Percentiles rank a stretch among this genome's conserved stretches.
Conservation (phyloP, 2,888 invertebrate genomes). For the Spodoptera exigua region DNA sequence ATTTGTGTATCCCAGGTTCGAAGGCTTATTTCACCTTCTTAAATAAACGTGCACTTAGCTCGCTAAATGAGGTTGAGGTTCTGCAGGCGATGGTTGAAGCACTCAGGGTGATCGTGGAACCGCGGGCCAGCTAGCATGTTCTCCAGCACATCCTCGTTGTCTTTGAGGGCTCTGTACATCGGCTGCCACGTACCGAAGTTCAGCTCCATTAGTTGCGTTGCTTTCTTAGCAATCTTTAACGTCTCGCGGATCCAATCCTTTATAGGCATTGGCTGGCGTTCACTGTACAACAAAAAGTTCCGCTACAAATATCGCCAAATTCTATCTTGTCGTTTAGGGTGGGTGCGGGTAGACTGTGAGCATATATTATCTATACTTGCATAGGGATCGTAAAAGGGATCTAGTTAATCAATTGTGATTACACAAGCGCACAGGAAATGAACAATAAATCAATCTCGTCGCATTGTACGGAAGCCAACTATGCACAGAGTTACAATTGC, state of each 20-base stretch:
- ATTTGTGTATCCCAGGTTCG: constrained; percentile 12
- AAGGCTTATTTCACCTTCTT: background rate
- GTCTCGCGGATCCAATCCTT: constrained; percentile 86
- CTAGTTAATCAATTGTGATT: constrained; percentile 3
- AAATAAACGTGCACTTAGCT: constrained; percentile 3
- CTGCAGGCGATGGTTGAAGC: constrained; percentile 63
- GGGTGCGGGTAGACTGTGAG: no score
- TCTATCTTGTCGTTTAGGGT: no score
- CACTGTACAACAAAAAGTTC: constrained; percentile 17
- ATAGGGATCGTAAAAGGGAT: background rate
- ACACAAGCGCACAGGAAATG: constrained; percentile 18
- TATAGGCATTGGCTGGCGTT: constrained; percentile 43
- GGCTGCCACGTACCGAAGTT: constrained; percentile 88
- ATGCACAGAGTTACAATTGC: background rate
- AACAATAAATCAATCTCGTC: constrained; percentile 28
- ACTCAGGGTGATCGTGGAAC: constrained; percentile 64
- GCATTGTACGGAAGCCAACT: background rate
- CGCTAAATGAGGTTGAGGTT: constrained; percentile 19
- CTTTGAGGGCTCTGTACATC: constrained; percentile 75
- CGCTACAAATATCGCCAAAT: background rate
- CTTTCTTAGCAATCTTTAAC: constrained; percentile 83
- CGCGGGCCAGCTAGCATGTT: constrained; percentile 71
- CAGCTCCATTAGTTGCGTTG: constrained; percentile 84
- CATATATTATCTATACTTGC: no score
- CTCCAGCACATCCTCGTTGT: constrained; percentile 78